Conservation (phyloP, 2,888 invertebrate species). For the Dorcus parallelipipedus region DNA sequence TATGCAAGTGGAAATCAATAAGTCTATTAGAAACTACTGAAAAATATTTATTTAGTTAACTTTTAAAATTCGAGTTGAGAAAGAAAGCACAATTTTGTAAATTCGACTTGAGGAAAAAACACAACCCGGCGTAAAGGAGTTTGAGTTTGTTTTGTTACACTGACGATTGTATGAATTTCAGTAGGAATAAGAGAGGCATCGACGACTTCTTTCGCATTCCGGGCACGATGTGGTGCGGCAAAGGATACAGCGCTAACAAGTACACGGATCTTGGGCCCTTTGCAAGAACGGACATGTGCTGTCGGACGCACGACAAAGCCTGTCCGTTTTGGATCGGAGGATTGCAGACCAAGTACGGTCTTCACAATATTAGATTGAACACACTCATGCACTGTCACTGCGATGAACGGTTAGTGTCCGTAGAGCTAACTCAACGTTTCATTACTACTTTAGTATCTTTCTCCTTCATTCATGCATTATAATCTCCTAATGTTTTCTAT, state of each 20-base stretch:
- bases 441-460: neutral
- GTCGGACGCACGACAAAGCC: slow-evolving; percentile 79
- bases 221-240: slow-evolving; percentile 93
- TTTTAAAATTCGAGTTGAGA: too few relatives aligned
- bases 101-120: neutral
- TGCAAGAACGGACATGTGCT: slow-evolving; percentile 81
- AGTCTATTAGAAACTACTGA: too few relatives aligned
- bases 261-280: slow-evolving; percentile 83
- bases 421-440: neutral
- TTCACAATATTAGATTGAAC: slow-evolving; percentile 86
- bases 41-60: too few relatives aligned
- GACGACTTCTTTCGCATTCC: slow-evolving; percentile 76
- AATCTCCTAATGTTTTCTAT: too few relatives aligned
- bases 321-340: slow-evolving; percentile 84
- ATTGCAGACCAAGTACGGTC: slow-evolving; percentile 77
- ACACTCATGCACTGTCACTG: slow-evolving; percentile 91
- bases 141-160: too few relatives aligned
- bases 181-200: slow-evolving; percentile 50
- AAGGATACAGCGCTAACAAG: slow-evolving; percentile 75
- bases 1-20: too few relatives aligned
- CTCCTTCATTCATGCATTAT: neutral
- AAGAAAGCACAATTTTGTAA: neutral
- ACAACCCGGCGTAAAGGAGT: neutral
- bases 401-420: slow-evolving; percentile 75
- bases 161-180: neutral